Percentiles rank a stretch among this genome's conserved stretches.
Conservation (phyloP, 2,888 invertebrate genomes). For the Acronicta aceris region DNA sequence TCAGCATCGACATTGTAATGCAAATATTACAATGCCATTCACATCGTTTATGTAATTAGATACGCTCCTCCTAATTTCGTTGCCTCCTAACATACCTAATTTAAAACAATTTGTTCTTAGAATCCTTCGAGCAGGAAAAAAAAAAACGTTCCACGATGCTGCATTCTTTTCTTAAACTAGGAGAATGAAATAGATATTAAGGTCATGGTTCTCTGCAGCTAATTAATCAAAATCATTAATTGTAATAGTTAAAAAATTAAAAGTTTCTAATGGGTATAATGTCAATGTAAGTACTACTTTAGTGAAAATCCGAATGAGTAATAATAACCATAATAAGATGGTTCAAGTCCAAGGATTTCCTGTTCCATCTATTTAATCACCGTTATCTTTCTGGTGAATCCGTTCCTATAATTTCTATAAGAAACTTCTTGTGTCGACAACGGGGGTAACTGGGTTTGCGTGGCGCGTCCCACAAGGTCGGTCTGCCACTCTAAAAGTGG, state of each 20-base stretch:
- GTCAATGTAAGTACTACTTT: no score
- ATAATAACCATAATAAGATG: conserved; percentile 10
- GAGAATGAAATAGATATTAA: no score
- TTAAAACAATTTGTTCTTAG: not conserved
- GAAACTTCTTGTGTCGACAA: conserved; percentile 51
- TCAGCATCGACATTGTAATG: conserved; percentile 51
- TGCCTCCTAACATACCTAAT: conserved; percentile 12
- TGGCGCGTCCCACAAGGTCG: conserved; percentile 66
- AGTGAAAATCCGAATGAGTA: conserved; percentile 1
- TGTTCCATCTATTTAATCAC: conserved; percentile 24
- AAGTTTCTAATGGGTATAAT: no score
- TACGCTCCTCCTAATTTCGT: conserved; percentile 3
- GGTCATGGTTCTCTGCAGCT: no score
- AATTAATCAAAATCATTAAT: conserved; percentile 6
- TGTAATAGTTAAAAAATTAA: not conserved
- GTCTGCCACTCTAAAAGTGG: conserved; percentile 41
- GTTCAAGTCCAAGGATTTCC: conserved; percentile 28
- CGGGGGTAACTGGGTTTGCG: conserved; percentile 61
- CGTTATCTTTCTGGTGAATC: conserved; percentile 32
- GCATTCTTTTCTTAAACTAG: no score
- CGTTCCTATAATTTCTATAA: conserved; percentile 49
- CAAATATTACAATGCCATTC: conserved; percentile 43
- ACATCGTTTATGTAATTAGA: conserved; percentile 28
- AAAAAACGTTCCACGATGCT: no score
- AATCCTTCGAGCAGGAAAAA: no score